These are phyloP conservation scores for Himantopus leucocephalus DNA, from an alignment of 2,113 vertebrate species.

Conservation along the genomic window DNA sequence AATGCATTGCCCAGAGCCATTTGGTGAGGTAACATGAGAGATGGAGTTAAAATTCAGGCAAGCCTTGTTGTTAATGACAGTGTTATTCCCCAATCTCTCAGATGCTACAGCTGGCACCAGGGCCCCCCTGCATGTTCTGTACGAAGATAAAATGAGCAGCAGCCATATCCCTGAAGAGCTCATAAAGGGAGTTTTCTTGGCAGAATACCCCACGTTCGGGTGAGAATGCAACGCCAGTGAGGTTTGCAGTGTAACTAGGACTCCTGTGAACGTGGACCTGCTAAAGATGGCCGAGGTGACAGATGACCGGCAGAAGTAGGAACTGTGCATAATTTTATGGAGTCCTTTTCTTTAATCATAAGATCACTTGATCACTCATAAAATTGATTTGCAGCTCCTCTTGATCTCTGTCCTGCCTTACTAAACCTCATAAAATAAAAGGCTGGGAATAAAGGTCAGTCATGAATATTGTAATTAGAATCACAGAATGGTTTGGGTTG, in stretches of 20 bases:
- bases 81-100: neutral
- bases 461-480: too few relatives aligned
- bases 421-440: neutral
- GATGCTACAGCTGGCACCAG: neutral
- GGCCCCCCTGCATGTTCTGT: too few relatives aligned
- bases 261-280: neutral
- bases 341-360: neutral
- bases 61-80: neutral
- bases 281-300: neutral
- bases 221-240: neutral
- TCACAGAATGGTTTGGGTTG: too few relatives aligned
- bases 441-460: neutral
- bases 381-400: neutral
- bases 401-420: neutral
- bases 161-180: neutral
- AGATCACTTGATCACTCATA: neutral
- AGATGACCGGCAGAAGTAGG: neutral
- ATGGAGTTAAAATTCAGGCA: neutral
- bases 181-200: neutral
- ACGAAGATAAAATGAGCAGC: neutral
- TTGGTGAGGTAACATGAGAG: neutral
- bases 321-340: neutral
- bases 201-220: neutral
- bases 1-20: neutral
- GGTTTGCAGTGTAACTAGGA: neutral